Base-by-base conservation (phyloP, 2,888 invertebrate genomes). In the Azorinus chamasolen region DNA sequence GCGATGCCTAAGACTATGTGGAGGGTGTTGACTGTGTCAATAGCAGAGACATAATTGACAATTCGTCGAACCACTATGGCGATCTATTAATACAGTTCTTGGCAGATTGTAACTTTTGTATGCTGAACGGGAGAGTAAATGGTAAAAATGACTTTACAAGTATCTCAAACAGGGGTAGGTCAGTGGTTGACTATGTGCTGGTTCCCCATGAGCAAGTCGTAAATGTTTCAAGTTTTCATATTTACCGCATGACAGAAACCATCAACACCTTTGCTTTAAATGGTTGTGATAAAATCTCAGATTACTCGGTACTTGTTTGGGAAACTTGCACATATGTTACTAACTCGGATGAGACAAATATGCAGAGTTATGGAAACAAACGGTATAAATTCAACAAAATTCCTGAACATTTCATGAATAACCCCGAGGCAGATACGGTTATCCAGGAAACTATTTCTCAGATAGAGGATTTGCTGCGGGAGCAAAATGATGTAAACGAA, bases 1-100 rank as follows among this genome's bases (percentile, higher is more conserved):
- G 63, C 16, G 57, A 64, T 25, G 18, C 53, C 22, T 32, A 48
- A 4, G 63, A 71, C 18, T 57, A 61, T 39, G 48, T 64, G 6
- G 71, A 63, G n/a, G 71, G 71, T n/a, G 63, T 63, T 18, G 71
- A 71, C 48, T 43, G 51, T 20, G 50, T 71, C 24, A 25, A 2
- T 24, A 18, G 27, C 8, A 43, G 71, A 24, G 43, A 63, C 4
- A 27, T 71, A 16, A 71, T 71, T 50, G 64, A 71, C 37, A 14
- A 24, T 39, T 25, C 12, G 12, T 45, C 53, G 2, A 71, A 71
- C 25, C 63, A 58, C 37, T 48, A 57, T 58, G 71, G 71, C 12
- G 64, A 58, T 57, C 37, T 71, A 14, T 45, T 71, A 14, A 12
- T 62, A 14, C 27, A 58, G 20, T 62, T 71, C 25, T n/a, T 71